A percentile compares a stretch with the other conserved stretches of the same genome.
Conservation (phyloP, 2,888 invertebrate genomes). For the Tuta absoluta region DNA sequence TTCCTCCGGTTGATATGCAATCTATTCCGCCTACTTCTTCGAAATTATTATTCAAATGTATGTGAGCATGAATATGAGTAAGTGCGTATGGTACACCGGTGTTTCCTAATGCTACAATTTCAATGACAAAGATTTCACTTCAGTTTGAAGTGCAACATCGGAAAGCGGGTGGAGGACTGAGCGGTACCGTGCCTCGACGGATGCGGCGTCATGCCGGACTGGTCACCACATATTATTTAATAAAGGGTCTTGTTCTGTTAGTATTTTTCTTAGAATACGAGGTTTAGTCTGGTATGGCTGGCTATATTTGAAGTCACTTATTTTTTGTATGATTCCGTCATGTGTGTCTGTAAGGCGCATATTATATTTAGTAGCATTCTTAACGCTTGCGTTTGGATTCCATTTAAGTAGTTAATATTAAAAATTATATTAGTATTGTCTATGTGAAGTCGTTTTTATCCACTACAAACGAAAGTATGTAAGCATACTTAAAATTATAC, state of each 20-base stretch:
- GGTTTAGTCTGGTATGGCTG: not conserved
- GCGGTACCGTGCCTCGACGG: conserved; percentile 38
- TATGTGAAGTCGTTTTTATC: too few relatives aligned
- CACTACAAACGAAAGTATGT: too few relatives aligned
- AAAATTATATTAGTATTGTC: too few relatives aligned
- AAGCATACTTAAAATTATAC: too few relatives aligned
- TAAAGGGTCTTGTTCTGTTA: conserved; percentile 3
- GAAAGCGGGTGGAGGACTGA: conserved; percentile 51
- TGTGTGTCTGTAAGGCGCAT: too few relatives aligned
- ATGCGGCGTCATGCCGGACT: conserved; percentile 57
- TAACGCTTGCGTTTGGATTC: too few relatives aligned
- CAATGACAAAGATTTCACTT: conserved; percentile 26
- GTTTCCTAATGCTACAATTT: conserved; percentile 4
- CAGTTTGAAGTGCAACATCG: conserved; percentile 40
- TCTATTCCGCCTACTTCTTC: not conserved
- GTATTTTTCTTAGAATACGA: too few relatives aligned
- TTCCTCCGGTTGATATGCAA: not conserved
- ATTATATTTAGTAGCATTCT: too few relatives aligned
- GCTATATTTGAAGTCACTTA: not conserved
- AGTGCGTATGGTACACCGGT: not conserved
- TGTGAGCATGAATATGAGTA: not conserved
- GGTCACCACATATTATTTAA: conserved; percentile 56
- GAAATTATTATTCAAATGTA: not conserved
- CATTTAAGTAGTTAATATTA: too few relatives aligned
- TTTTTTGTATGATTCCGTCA: too few relatives aligned